Evolutionary conservation across 2,113 vertebrate genomes (phyloP), one percentile per base, ranked within the genome.

Genomic region (Alouatta palliata): DNA sequence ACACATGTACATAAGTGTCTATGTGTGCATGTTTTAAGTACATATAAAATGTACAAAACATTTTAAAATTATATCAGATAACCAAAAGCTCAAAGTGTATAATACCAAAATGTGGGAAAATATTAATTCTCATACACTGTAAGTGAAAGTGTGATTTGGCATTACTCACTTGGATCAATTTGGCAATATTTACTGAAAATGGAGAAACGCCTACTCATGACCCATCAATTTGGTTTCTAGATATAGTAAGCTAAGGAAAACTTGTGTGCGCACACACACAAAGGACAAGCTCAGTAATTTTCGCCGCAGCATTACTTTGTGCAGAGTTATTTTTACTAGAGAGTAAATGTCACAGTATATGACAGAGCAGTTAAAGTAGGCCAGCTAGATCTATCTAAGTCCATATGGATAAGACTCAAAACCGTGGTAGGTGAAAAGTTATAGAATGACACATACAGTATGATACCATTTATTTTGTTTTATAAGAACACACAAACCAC

Each of bases 161-260:
- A 70, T 8, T 43, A 87, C 13, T 6, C 12, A 54, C 30, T 85
- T 80, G 27, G n/a, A 64, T 81, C 86, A 81, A 17, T 20, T 84
- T 94, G 61, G n/a, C 27, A 83, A 52, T 68, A 79, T 91, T 90
- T 75, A 88, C 54, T 68, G 35, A 84, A 94, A 96, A 82, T 21
- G 13, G 23, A 76, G 64, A 90, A 47, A 25, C 37, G 7, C 17
- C 35, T 73, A 35, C 3, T 4, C 43, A 0, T 76, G 45, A 76
- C 6, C 49, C 20, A 49, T 30, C 71, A 76, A 3, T 52, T 20
- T 66, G 52, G 35, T 27, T 83, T 79, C 70, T 49, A 49, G 10
- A 7, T 81, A 16, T 20, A 43, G 68, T 70, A 68, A 25, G 27
- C 45, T 83, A 30, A 85, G 52, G 27, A 73, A 82, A 87, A 64